phyloP scores from a whole-genome alignment of 2,113 vertebrate species.

The Cebus imitator region DNA sequence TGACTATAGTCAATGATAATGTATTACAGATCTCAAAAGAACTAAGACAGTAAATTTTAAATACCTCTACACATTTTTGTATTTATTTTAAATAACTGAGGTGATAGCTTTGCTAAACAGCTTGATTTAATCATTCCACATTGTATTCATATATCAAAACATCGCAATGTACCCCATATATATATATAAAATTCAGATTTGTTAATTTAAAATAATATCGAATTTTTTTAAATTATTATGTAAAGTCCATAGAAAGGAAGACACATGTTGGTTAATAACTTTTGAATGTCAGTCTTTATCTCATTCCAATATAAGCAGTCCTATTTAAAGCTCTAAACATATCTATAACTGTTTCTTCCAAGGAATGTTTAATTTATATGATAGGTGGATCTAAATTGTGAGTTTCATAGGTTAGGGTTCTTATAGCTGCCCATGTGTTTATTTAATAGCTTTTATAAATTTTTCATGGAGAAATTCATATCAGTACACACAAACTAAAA shows the following conservation, averaged over 20 bases:
- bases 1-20: not conserved
- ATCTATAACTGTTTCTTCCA: not conserved
- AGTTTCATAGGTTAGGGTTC: not conserved
- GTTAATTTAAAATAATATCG: not conserved
- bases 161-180: not conserved
- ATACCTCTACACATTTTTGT: not conserved
- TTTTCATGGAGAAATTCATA: slow-evolving; percentile 35
- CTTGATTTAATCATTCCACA: not conserved
- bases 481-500: not conserved
- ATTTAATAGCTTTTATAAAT: slow-evolving; percentile 12
- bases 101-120: not conserved
- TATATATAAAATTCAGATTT: not conserved
- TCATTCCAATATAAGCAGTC: not conserved
- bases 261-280: not conserved
- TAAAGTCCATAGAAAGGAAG: not conserved
- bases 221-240: not conserved
- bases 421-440: not conserved
- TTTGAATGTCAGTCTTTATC: not conserved
- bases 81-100: not conserved
- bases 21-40: not conserved
- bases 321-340: slow-evolving; percentile 16
- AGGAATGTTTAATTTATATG: slow-evolving; percentile 11
- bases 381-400: not conserved
- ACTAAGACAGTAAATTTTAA: not conserved
- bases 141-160: not conserved